Evolutionary conservation across 2,797 vertebrate genomes (phyloP).

Genomic region (Chloroceryle amazona): DNA sequence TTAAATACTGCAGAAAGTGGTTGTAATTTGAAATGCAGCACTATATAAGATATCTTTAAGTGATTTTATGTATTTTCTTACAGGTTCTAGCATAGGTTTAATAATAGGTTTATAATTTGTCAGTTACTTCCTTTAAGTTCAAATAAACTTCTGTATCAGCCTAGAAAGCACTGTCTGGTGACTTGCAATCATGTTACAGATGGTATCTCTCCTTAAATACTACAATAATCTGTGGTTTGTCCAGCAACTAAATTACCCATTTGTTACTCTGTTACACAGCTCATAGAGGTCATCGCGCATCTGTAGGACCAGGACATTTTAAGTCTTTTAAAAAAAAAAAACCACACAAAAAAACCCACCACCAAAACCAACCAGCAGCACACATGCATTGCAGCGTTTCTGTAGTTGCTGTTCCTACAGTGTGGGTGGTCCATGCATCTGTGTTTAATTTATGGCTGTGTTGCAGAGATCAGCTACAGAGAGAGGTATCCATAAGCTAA

Average conservation of each 20-base stretch:
- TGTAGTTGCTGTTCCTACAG: background rate
- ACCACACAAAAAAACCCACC: too few relatives aligned
- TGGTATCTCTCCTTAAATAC: constrained; percentile 13
- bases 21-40: background rate
- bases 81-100: background rate
- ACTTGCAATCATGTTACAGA: background rate
- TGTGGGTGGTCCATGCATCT: accelerated
- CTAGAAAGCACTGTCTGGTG: background rate
- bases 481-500: background rate
- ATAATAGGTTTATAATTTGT: background rate
- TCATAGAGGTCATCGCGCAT: background rate
- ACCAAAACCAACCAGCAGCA: too few relatives aligned
- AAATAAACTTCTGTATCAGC: background rate
- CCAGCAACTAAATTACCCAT: background rate
- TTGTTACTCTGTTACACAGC: background rate
- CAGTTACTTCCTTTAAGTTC: background rate
- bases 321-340: background rate
- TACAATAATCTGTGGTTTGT: constrained; percentile 9
- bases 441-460: background rate
- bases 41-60: background rate
- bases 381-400: background rate
- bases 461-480: background rate
- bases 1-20: background rate
- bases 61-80: background rate
- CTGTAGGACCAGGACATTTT: background rate